Conservation (phyloP, 2,888 invertebrate genomes). For the Pardosa pseudoannulata region DNA sequence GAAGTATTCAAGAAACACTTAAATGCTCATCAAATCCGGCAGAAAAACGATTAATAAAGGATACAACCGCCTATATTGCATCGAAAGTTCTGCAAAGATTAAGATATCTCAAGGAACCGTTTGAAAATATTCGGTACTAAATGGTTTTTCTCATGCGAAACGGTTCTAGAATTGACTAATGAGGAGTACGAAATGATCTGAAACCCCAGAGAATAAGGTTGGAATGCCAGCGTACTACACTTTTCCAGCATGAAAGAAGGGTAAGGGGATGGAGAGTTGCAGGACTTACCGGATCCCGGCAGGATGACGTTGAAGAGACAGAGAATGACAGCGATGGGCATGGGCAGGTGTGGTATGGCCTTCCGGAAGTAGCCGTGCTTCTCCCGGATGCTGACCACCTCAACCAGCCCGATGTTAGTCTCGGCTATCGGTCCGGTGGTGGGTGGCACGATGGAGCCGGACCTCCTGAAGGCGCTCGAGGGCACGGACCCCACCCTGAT, state of each 20-base stretch:
- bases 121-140: no score
- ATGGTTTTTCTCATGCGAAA: no score
- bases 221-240: no score
- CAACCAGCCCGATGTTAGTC: constrained; percentile 25
- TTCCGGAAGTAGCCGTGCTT: constrained; percentile 76
- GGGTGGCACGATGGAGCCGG: constrained; percentile 20
- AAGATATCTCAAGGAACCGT: no score
- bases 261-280: not conserved
- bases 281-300: constrained; percentile 76
- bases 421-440: not conserved
- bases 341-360: constrained; percentile 79
- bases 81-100: no score
- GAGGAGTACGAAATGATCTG: no score
- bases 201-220: no score
- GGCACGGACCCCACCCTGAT: constrained; percentile 60
- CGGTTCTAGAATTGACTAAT: no score
- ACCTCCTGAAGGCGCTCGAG: constrained; percentile 51
- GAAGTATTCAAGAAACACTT: no score
- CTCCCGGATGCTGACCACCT: constrained; percentile 65
- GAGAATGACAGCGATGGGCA: constrained; percentile 78
- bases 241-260: not conserved
- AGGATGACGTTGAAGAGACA: constrained; percentile 76
- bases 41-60: no score
- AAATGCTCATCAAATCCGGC: no score
- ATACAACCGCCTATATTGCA: no score